Evolutionary conservation across 2,113 vertebrate genomes (phyloP).

Genomic region (Lucifuga dentata): DNA sequence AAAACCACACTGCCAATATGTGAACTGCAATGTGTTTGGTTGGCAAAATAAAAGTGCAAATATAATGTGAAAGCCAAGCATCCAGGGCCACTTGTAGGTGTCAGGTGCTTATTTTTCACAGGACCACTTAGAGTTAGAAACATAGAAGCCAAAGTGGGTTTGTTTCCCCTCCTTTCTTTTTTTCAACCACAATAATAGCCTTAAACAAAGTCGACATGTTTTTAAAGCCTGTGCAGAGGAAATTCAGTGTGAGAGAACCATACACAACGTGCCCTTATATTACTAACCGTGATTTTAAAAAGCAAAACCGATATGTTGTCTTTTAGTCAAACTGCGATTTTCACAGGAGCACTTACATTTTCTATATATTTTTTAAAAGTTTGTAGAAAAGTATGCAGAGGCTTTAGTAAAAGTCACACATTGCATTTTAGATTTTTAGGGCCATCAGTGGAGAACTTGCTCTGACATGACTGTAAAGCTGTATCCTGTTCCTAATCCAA

Average conservation of each 20-base stretch:
- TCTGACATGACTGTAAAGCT: constrained; percentile 47
- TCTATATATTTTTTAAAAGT: constrained; percentile 32
- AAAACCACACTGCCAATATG: constrained; percentile 24
- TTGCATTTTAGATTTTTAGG: constrained; percentile 33
- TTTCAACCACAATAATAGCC: neutral
- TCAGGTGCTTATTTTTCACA: neutral
- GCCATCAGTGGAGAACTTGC: constrained; percentile 26
- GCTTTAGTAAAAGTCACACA: constrained; percentile 20
- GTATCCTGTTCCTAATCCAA: constrained; percentile 24
- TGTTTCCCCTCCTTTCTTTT: neutral
- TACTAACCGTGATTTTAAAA: constrained; percentile 13
- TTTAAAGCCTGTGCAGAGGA: neutral
- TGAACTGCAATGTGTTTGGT: neutral
- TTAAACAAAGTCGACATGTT: constrained; percentile 11
- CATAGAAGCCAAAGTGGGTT: constrained; percentile 1
- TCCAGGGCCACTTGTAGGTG: neutral
- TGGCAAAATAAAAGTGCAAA: constrained; percentile 11
- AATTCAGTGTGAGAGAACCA: constrained; percentile 1
- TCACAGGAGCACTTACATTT: constrained; percentile 16
- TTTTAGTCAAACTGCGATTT: constrained; percentile 18
- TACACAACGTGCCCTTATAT: constrained; percentile 16
- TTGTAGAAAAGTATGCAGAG: constrained; percentile 7
- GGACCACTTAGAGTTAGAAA: constrained; percentile 1
- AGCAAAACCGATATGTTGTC: neutral
- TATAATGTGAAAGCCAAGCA: neutral